Conservation (phyloP, 2,113 vertebrate genomes). For the Romanogobio albipinnatus region DNA sequence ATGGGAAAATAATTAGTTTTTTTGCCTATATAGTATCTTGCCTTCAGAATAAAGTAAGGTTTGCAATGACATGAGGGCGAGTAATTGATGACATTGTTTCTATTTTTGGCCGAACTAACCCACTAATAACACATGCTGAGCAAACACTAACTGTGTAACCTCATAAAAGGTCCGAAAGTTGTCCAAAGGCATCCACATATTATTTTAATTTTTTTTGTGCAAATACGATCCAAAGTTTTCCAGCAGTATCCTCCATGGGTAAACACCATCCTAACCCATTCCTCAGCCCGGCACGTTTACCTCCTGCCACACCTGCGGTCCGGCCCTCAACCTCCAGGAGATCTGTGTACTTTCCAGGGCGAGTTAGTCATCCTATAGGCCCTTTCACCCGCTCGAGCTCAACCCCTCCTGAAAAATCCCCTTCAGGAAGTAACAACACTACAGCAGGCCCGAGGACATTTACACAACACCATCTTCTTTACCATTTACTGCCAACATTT, state of each 20-base stretch:
- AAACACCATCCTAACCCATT: slow-evolving; percentile 19
- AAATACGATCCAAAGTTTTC: background rate
- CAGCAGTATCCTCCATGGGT: slow-evolving; percentile 8
- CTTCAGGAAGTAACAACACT: slow-evolving; percentile 41
- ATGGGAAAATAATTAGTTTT: background rate
- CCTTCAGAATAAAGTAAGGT: background rate
- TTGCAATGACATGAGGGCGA: background rate
- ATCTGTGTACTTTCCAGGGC: slow-evolving; percentile 53
- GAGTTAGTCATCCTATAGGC: slow-evolving; percentile 51
- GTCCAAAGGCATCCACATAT: background rate
- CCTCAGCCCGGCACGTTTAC: slow-evolving; percentile 3
- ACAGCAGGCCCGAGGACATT: slow-evolving; percentile 24
- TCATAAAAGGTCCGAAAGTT: slow-evolving; percentile 17
- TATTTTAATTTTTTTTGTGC: background rate
- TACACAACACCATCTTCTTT: background rate
- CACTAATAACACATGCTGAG: slow-evolving; percentile 13
- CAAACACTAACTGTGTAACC: slow-evolving; percentile 14
- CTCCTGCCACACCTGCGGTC: slow-evolving; percentile 47
- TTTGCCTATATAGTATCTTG: background rate
- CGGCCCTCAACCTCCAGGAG: slow-evolving; percentile 15
- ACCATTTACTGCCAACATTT: background rate
- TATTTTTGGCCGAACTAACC: background rate
- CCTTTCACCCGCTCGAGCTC: slow-evolving; percentile 16
- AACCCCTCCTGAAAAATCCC: slow-evolving; percentile 55
- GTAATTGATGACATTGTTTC: background rate